Percentiles rank a stretch among this genome's conserved stretches.
Conservation (phyloP, 92 coral and sea anemone genomes). For the Epizoanthus rinbou region DNA sequence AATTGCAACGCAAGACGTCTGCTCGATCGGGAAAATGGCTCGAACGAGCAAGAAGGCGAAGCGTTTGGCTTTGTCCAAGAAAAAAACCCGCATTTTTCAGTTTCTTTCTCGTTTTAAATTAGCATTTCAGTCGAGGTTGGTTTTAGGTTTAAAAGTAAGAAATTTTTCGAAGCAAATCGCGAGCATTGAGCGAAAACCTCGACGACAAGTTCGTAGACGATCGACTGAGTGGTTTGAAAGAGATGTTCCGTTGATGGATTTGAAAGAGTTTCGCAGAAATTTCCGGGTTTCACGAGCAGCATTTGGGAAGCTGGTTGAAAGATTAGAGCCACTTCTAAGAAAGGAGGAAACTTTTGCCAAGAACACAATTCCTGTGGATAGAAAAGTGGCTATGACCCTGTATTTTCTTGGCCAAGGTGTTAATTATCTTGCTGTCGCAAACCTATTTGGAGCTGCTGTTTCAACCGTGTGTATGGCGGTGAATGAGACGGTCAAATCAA, state of each 20-base stretch:
- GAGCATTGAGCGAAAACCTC: slow-evolving; percentile 19
- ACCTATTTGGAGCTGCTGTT: slow-evolving; percentile 54
- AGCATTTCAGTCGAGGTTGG: not conserved
- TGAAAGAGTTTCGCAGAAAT: slow-evolving; percentile 36
- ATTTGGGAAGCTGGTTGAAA: slow-evolving; percentile 37
- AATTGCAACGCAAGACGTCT: not conserved
- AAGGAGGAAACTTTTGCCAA: slow-evolving; percentile 51
- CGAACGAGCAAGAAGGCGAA: not conserved
- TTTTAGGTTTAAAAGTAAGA: not conserved
- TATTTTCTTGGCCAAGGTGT: slow-evolving; percentile 55
- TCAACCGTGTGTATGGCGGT: slow-evolving; percentile 35
- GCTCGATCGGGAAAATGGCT: too few relatives aligned
- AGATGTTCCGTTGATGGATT: slow-evolving; percentile 41
- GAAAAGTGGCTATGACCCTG: slow-evolving; percentile 39
- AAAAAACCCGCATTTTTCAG: not conserved
- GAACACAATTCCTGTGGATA: slow-evolving; percentile 43
- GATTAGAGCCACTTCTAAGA: slow-evolving; percentile 13
- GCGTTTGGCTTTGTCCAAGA: not conserved
- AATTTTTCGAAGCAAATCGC: not conserved
- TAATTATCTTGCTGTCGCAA: slow-evolving; percentile 50
- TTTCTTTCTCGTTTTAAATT: not conserved
- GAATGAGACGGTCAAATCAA: slow-evolving; percentile 36
- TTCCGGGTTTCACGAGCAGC: slow-evolving; percentile 46
- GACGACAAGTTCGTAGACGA: slow-evolving; percentile 2
- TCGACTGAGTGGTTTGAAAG: slow-evolving; percentile 50